Base-by-base conservation (phyloP, 2,797 vertebrate genomes). In the Onychomys leucogaster region DNA sequence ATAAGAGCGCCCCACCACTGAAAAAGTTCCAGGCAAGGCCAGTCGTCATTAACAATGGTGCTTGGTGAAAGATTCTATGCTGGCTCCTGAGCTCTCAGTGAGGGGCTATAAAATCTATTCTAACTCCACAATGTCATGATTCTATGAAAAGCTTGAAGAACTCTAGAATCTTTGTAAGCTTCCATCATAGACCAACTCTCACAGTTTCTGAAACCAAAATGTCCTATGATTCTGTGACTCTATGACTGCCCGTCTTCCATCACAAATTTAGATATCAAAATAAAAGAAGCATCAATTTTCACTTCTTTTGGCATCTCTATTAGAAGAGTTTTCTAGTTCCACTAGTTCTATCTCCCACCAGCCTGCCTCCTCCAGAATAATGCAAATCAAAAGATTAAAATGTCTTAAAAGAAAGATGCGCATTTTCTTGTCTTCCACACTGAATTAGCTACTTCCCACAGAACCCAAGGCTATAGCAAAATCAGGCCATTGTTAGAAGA, bases 191-290 rank as follows among this genome's bases (percentile, higher is more conserved):
- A 91, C 81, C 0, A 32, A 8, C 17, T 61, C 10, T 89, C 89
- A 96, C 17, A 91, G n/a, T 32, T 95, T 95, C 95, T 81, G 65
- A 95, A 94, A 73, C 73, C 86, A 91, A 96, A 96, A 89, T 88
- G 81, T 41, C 87, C 85, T 80, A 27, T 69, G 34, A 27, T 86
- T 69, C 63, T n/a, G 3, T 12, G 10, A 55, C 29, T 21, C 32
- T 27, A n/a, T 57, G 55, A 89, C 90, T 91, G 92, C 43, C 41
- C 27, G 67, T 67, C 34, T n/a, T 82, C 90, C 83, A 88, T 93
- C 83, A 95, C 13, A 34, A 96, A 93, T 96, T 94, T 90, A 96
- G 76, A 83, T 55, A 85, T 52, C 32, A 76, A 96, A 90, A 88
- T 95, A 91, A 92, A 97, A 96, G 41, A 80, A 89, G 37, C 92